A percentile compares a stretch with the other conserved stretches of the same genome.
These are phyloP conservation scores for Drosophila lacertosa DNA, from an alignment of 1,140 invertebrate species.

Conservation along the genomic window DNA sequence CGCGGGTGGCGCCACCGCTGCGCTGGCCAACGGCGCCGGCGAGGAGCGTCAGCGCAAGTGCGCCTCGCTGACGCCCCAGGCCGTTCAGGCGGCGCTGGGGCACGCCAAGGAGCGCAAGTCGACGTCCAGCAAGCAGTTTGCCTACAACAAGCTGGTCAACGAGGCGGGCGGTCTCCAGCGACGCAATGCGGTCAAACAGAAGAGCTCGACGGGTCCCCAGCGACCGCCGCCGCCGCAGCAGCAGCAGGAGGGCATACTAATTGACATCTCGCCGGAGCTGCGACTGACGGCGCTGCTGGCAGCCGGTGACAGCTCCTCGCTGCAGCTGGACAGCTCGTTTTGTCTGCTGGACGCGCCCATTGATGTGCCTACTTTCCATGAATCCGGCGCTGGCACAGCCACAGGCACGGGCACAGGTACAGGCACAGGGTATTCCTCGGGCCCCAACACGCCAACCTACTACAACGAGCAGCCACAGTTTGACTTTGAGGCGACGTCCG, in stretches of 20 bases:
- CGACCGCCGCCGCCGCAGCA: conserved; percentile 85
- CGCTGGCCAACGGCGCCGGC: conserved; percentile 36
- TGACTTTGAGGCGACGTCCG: conserved; percentile 38
- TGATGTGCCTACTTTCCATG: conserved; percentile 86
- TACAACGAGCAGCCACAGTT: conserved; percentile 60
- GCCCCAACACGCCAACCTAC: conserved; percentile 61
- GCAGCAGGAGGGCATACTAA: conserved; percentile 86
- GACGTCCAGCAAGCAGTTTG: conserved; percentile 88
- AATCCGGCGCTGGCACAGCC: conserved; percentile 7
- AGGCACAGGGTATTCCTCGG: conserved; percentile 4
- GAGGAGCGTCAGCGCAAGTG: conserved; percentile 81
- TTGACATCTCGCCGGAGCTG: conserved; percentile 87
- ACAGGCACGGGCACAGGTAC: no score
- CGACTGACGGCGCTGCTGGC: conserved; percentile 13
- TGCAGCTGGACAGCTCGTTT: conserved; percentile 79
- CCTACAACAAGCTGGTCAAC: conserved; percentile 90
- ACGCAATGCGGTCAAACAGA: conserved; percentile 58
- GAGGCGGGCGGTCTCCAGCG: conserved; percentile 84
- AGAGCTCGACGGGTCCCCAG: conserved; percentile 78
- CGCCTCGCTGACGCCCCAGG: conserved; percentile 75
- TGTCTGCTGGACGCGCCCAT: conserved; percentile 92
- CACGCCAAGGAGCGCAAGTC: conserved; percentile 85
- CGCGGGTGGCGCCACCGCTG: conserved; percentile 85
- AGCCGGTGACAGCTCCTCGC: conserved; percentile 54
- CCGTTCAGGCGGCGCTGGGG: conserved; percentile 5